These are phyloP conservation scores for Mechanitis messenoides DNA, from an alignment of 2,888 invertebrate species.

Conservation along the genomic window DNA sequence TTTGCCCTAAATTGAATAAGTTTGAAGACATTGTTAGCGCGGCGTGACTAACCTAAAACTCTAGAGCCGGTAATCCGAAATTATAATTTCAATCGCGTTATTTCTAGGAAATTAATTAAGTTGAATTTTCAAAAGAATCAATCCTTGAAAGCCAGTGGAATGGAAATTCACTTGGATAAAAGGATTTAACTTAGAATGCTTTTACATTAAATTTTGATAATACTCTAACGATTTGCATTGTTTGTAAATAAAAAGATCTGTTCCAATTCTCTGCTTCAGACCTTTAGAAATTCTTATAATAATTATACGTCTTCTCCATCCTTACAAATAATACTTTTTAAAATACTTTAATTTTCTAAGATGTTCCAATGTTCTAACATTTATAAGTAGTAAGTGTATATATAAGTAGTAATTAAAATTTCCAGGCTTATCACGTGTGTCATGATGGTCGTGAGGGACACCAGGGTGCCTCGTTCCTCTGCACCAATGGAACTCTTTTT, in stretches of 20 bases:
- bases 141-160: conserved; percentile 21
- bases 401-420: conserved; percentile 6
- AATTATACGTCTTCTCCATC: too few species aligned
- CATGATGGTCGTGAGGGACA: conserved; percentile 91
- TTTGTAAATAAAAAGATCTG: neutral
- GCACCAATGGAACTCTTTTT: conserved; percentile 91
- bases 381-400: neutral
- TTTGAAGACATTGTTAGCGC: conserved; percentile 46
- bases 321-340: too few species aligned
- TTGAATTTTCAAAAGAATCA: conserved; percentile 30
- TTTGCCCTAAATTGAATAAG: conserved; percentile 52
- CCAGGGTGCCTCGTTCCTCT: conserved; percentile 88
- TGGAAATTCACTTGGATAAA: conserved; percentile 19
- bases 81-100: conserved; percentile 49
- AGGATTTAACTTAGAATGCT: conserved; percentile 14
- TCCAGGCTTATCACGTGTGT: conserved; percentile 89
- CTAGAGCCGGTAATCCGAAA: conserved; percentile 39
- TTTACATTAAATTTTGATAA: conserved; percentile 14
- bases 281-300: too few species aligned
- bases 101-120: conserved; percentile 31
- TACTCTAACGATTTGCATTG: conserved; percentile 2
- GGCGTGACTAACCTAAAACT: conserved; percentile 38
- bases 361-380: too few species aligned
- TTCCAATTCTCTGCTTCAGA: neutral
- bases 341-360: too few species aligned